Percentiles rank a stretch among this genome's conserved stretches.
Evolutionary conservation across 2,888 invertebrate species (phyloP).

Genomic region (Tetragonula carbonaria): DNA sequence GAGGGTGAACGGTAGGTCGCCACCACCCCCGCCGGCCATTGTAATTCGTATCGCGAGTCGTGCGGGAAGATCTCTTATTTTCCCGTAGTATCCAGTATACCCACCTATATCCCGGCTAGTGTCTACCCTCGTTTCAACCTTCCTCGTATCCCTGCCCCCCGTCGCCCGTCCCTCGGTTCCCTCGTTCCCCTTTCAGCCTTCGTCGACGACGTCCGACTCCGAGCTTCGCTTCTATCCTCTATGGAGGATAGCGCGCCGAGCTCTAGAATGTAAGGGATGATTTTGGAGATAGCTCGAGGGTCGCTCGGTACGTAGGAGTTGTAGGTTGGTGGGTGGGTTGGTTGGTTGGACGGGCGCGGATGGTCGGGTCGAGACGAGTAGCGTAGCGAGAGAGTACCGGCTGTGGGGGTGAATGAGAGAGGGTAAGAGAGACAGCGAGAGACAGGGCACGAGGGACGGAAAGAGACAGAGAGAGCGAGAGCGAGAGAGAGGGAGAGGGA

Average conservation of each 20-base stretch:
- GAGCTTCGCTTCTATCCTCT: slow-evolving; percentile 66
- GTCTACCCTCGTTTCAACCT: slow-evolving; percentile 73
- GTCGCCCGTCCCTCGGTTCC: slow-evolving; percentile 19
- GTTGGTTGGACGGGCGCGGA: slow-evolving; percentile 44
- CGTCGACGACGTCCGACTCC: slow-evolving; percentile 68
- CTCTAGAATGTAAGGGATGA: slow-evolving; percentile 83
- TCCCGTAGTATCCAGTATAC: slow-evolving; percentile 75
- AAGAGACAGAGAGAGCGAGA: slow-evolving; percentile 23
- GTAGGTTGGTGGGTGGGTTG: slow-evolving; percentile 72
- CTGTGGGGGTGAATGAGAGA: slow-evolving; percentile 52
- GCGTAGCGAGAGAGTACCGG: slow-evolving; percentile 56
- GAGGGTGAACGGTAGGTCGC: slow-evolving; percentile 37
- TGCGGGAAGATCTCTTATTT: slow-evolving; percentile 79
- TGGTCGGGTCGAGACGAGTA: slow-evolving; percentile 71
- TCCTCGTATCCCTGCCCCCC: slow-evolving; percentile 37
- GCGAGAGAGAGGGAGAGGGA: slow-evolving; percentile 47
- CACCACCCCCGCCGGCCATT: slow-evolving; percentile 69
- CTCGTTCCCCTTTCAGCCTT: slow-evolving; percentile 45
- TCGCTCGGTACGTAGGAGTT: slow-evolving; percentile 81
- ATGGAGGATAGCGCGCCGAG: slow-evolving; percentile 73
- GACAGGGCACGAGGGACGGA: slow-evolving; percentile 47
- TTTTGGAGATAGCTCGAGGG: slow-evolving; percentile 84
- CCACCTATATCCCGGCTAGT: slow-evolving; percentile 71
- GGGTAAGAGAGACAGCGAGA: slow-evolving; percentile 29
- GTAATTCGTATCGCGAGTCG: slow-evolving; percentile 78